Base-by-base conservation (phyloP, 1,140 invertebrate genomes). In the Meloidogyne chitwoodi region DNA sequence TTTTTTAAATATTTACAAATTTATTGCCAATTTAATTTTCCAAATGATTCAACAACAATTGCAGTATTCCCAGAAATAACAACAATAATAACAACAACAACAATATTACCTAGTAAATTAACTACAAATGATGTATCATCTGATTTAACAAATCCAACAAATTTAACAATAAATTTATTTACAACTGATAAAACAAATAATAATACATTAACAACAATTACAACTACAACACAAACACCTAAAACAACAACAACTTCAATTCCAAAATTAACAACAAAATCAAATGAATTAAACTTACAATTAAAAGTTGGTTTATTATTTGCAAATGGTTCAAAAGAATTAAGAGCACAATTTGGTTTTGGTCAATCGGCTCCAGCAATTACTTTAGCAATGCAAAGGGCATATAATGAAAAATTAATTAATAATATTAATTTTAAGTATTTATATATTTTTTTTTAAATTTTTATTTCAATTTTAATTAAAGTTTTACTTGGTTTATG, bases 301-400 rank as follows among this genome's bases (percentile, higher is more conserved):
- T 56, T 56, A n/a, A 56, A 56, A 16, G 48, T 67, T 67, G 79
- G 79, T n/a, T 61, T 80, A 16, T 26, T 80, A n/a, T 80, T 80
- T 67, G 31, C 75, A 2, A 80, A 80, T 62, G 44, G 24, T 16
- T 68, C 79, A 16, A 24, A 65, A 34, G 38, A 29, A 12, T 34
- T 76, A n/a, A 65, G 79, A 38, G 10, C 56, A 19, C 61, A 79
- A 61, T 74, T 76, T 67, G 79, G 79, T 10, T 80, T 80, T 24
- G 79, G 79, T 10, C 79, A 80, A 56, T 76, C 73, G 16, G 74
- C 79, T 22, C 79, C 79, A 14, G 80, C 79, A 14, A 81, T 80
- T 16, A 63, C 34, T 22, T 24, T 80, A 24, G 79, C 79, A 5
- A 31, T 79, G 22, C 19, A 64, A 22, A 48, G 68, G 19, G 68